These are phyloP conservation scores for Triplophysa siluroides DNA, from an alignment of 2,113 vertebrate genomes.

Conservation along the genomic window DNA sequence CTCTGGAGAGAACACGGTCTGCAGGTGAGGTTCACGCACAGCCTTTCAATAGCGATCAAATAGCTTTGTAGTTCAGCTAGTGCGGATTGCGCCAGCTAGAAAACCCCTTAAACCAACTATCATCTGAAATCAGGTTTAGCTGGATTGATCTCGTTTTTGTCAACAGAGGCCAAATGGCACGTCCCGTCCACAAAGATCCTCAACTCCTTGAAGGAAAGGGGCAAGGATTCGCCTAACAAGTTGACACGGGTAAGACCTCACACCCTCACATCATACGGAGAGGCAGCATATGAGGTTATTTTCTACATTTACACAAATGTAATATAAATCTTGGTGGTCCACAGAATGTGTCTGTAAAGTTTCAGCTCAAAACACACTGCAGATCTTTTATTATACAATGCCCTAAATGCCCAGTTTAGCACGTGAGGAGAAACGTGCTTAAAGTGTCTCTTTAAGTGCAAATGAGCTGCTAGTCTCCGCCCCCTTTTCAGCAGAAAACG, in stretches of 20 bases:
- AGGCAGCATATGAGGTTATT: not conserved
- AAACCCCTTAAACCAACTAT: not conserved
- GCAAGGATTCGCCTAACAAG: slow-evolving; percentile 90
- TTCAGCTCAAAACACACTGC: too few relatives aligned
- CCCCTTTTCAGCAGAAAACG: too few relatives aligned
- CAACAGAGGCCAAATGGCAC: slow-evolving; percentile 90
- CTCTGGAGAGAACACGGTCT: slow-evolving; percentile 82
- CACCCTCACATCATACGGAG: not conserved
- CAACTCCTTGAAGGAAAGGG: slow-evolving; percentile 87
- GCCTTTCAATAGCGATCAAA: not conserved
- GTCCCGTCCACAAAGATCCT: slow-evolving; percentile 87
- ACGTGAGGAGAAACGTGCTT: too few relatives aligned
- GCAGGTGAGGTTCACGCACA: slow-evolving; percentile 70
- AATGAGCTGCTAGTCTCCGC: too few relatives aligned
- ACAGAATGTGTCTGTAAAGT: too few relatives aligned
- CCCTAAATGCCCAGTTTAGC: too few relatives aligned
- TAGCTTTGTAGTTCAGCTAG: not conserved
- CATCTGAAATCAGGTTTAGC: not conserved
- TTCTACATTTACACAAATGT: too few relatives aligned
- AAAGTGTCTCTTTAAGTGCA: too few relatives aligned
- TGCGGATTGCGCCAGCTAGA: not conserved
- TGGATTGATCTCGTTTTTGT: not conserved
- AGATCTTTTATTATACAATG: too few relatives aligned
- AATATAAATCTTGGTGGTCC: too few relatives aligned
- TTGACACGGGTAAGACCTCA: slow-evolving; percentile 84